Evolutionary conservation across 2,113 vertebrate genomes (phyloP).

Genomic region (Solea solea): DNA sequence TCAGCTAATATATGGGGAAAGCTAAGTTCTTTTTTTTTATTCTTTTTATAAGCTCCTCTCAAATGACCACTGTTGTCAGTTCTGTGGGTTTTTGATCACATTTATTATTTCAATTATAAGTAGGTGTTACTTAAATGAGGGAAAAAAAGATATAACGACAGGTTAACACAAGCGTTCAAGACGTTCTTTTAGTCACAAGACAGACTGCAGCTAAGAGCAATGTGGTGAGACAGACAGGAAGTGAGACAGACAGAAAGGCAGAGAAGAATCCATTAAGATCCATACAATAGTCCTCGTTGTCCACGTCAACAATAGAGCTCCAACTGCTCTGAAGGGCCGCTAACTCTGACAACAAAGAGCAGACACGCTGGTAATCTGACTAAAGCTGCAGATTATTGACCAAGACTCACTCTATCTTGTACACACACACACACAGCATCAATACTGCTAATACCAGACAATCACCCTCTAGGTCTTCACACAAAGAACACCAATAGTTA

Average conservation of each 20-base stretch:
- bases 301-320: conserved; percentile 65
- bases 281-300: conserved; percentile 53
- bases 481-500: conserved; percentile 24
- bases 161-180: conserved; percentile 1
- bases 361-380: conserved; percentile 72
- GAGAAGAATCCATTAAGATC: conserved; percentile 59
- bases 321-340: conserved; percentile 39
- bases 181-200: neutral
- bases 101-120: conserved; percentile 3
- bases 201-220: neutral
- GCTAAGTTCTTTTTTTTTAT: neutral
- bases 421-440: conserved; percentile 37
- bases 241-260: conserved; percentile 33
- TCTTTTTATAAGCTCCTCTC: too few species aligned
- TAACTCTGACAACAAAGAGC: conserved; percentile 59
- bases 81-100: neutral
- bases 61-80: too few species aligned
- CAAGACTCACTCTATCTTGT: conserved; percentile 26
- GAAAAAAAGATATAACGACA: neutral
- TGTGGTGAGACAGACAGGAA: conserved; percentile 28
- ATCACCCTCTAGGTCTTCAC: conserved; percentile 22
- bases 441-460: conserved; percentile 49
- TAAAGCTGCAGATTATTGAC: conserved; percentile 80
- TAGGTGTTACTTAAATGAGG: neutral
- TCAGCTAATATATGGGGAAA: neutral